A percentile compares a stretch with the other conserved stretches of the same genome.
Conservation (phyloP, 1,140 invertebrate species). For the Pissodes strobi region DNA sequence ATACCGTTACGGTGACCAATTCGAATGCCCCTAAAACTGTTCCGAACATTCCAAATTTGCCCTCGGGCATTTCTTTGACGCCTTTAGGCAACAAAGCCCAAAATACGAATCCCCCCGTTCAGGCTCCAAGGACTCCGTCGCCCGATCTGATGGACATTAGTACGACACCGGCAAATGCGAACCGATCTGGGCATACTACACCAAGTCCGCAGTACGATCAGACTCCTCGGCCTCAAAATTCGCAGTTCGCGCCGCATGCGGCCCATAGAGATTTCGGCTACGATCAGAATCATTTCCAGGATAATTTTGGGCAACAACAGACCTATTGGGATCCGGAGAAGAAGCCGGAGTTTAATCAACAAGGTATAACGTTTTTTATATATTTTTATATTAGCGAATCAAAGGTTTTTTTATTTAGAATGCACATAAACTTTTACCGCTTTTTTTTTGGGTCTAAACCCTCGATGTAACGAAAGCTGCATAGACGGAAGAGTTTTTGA, state of each 20-base stretch:
- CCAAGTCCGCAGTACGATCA: too few relatives aligned
- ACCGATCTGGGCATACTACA: too few relatives aligned
- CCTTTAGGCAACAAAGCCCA: conserved; percentile 27
- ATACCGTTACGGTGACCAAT: conserved; percentile 23
- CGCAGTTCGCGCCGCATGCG: too few relatives aligned
- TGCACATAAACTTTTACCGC: too few relatives aligned
- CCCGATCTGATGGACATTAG: conserved; percentile 6
- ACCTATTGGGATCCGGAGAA: conserved; percentile 42
- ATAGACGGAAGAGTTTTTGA: too few relatives aligned
- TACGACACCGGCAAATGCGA: neutral
- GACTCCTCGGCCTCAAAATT: too few relatives aligned
- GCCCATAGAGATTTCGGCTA: too few relatives aligned
- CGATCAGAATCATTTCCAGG: too few relatives aligned
- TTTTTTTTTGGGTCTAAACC: too few relatives aligned
- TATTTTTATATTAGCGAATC: neutral
- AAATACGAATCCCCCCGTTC: neutral
- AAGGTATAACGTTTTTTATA: neutral
- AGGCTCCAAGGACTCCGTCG: neutral
- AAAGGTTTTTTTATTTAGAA: too few relatives aligned
- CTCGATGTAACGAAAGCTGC: too few relatives aligned
- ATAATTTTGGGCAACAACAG: conserved; percentile 21
- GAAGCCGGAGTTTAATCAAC: conserved; percentile 36
- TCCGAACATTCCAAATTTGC: conserved; percentile 26
- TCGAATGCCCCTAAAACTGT: conserved; percentile 8
- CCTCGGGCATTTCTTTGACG: conserved; percentile 39